Evolutionary conservation across 1,140 invertebrate genomes (phyloP).

Genomic region (Saccostrea glomerata): DNA sequence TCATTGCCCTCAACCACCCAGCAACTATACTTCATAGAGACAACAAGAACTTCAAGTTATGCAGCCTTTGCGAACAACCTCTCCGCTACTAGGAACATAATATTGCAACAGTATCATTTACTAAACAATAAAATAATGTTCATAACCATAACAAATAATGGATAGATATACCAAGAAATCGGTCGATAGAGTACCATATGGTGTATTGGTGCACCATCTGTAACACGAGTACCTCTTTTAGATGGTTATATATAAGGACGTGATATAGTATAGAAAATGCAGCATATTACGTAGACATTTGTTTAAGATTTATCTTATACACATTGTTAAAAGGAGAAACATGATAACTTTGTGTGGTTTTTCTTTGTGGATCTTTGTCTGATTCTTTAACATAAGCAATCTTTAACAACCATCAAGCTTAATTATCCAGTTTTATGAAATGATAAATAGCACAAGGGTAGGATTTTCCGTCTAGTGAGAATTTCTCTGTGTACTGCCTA

Average conservation of each 20-base stretch:
- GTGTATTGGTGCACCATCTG: too few species aligned
- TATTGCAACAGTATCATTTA: neutral
- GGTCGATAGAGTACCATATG: too few species aligned
- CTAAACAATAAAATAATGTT: neutral
- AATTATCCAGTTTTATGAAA: slow-evolving; percentile 25
- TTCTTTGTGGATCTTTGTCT: neutral
- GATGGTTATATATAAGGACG: too few species aligned
- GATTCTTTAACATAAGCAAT: neutral
- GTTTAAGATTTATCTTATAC: neutral
- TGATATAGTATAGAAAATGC: too few species aligned
- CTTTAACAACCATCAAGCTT: slow-evolving; percentile 11
- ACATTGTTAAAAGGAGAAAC: neutral
- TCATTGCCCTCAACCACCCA: too few species aligned
- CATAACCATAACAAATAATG: too few species aligned
- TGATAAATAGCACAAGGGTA: neutral
- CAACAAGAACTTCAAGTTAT: neutral
- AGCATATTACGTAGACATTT: neutral
- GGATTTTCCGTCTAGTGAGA: neutral
- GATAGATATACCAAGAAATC: too few species aligned
- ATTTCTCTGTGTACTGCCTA: slow-evolving; percentile 17
- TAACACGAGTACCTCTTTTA: too few species aligned
- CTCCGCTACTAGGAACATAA: neutral
- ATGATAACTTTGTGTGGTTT: neutral
- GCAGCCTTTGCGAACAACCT: neutral
- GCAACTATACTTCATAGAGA: too few species aligned